Evolutionary conservation across 2,797 vertebrate genomes (phyloP).

Genomic region (Centroberyx gerrardi): DNA sequence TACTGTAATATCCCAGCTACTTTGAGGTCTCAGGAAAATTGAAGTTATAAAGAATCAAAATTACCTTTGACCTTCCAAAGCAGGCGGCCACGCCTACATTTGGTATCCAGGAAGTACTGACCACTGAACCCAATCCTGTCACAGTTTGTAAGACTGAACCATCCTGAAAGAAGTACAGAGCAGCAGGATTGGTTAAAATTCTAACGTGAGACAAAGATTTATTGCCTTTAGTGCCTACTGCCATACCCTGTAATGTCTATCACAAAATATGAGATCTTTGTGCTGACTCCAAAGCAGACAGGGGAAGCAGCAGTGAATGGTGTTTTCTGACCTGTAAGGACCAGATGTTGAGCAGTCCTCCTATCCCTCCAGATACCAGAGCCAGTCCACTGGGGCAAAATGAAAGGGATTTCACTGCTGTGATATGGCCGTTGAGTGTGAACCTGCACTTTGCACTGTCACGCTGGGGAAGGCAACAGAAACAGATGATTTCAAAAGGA

Average conservation of each 20-base stretch:
- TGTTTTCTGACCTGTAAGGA: constrained; percentile 83
- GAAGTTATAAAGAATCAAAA: not conserved
- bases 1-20: not conserved
- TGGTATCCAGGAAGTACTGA: constrained; percentile 86
- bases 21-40: not conserved
- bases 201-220: not conserved
- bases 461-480: constrained; percentile 59
- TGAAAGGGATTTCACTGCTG: constrained; percentile 86
- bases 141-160: constrained; percentile 88
- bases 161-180: constrained; percentile 77
- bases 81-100: constrained; percentile 86
- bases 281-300: constrained; percentile 1
- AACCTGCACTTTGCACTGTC: constrained; percentile 84
- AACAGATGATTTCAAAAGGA: not conserved
- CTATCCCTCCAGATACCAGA: constrained; percentile 87
- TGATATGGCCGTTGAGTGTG: constrained; percentile 87
- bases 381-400: constrained; percentile 86
- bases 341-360: constrained; percentile 89
- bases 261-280: not conserved
- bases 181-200: constrained; percentile 13
- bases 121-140: constrained; percentile 86
- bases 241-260: not conserved
- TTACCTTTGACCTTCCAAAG: constrained; percentile 88
- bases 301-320: not conserved
- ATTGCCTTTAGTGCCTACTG: not conserved